Evolutionary conservation across 2,797 vertebrate genomes (phyloP).

Genomic region (Amphiprion clarkii): DNA sequence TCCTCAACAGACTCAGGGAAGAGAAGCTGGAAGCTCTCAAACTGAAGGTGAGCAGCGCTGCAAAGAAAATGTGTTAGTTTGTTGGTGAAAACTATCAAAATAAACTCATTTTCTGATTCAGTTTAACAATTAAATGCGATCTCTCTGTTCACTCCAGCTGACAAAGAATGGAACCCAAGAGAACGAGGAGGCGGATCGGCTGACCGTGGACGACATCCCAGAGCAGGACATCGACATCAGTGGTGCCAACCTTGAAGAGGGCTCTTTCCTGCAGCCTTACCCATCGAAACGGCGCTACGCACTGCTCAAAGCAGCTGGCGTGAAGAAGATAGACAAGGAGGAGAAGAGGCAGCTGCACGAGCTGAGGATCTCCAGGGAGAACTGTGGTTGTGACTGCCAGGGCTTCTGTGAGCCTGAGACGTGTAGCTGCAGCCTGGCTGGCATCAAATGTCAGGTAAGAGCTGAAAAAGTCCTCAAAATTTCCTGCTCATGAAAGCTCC

Average conservation of each 20-base stretch:
- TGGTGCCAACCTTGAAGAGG: constrained; percentile 86
- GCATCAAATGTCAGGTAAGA: constrained; percentile 97
- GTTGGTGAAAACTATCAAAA: neutral
- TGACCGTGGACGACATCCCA: constrained; percentile 90
- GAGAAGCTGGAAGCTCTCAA: constrained; percentile 92
- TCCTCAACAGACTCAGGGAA: constrained; percentile 91
- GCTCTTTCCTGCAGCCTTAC: constrained; percentile 93
- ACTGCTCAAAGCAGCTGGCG: constrained; percentile 91
- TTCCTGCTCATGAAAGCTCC: neutral
- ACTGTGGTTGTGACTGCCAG: constrained; percentile 95
- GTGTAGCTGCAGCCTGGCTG: constrained; percentile 94
- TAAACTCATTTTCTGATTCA: neutral
- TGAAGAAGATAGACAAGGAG: constrained; percentile 96
- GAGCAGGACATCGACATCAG: constrained; percentile 90
- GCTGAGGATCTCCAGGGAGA: constrained; percentile 92
- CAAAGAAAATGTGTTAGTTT: neutral
- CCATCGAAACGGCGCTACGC: constrained; percentile 90
- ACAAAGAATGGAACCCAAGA: constrained; percentile 90
- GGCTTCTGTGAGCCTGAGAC: constrained; percentile 96
- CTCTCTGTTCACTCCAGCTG: constrained; percentile 79
- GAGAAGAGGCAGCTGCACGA: constrained; percentile 95
- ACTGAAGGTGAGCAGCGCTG: constrained; percentile 85
- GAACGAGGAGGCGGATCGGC: constrained; percentile 87
- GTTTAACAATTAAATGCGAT: neutral
- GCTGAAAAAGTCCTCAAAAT: neutral